phyloP scores from a whole-genome alignment of 2,113 vertebrate species.

The chimpanzee (Pan troglodytes) region NHGRI_mPanTro3-v2.1_pri NC_072411.2:110633001-110633500 shows the following conservation, averaged over 20 bases:
- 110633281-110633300: neutral
- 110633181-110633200: too few species aligned
- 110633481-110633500: neutral
- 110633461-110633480: neutral
- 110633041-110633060: neutral
- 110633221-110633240: neutral
- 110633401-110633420: neutral
- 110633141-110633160: neutral
- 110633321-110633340: neutral
- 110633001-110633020: neutral
- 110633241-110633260: neutral
- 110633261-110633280: neutral
- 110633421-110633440: neutral
- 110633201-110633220: neutral
- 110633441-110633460: neutral
- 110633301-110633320: neutral
- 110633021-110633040: neutral
- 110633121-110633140: neutral
- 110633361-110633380: neutral
- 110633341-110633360: neutral
- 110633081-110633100: neutral
- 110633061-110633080: neutral
- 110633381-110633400: neutral
- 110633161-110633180: neutral
- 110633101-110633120: neutral